phyloP scores from a whole-genome alignment of 2,888 invertebrate genomes.

The Drosophila nigricruria region DNA sequence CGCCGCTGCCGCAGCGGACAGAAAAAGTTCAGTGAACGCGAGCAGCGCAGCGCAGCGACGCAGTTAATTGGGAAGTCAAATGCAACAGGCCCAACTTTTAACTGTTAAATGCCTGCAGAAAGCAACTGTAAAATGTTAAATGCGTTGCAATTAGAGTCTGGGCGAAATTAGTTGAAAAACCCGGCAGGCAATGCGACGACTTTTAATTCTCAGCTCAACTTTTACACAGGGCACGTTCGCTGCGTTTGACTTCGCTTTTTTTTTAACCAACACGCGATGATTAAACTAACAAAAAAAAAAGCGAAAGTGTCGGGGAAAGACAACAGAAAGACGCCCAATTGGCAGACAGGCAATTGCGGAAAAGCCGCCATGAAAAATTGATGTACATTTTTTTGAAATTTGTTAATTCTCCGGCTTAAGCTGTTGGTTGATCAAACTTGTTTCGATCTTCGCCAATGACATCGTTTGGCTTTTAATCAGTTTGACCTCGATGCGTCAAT shows the following conservation, averaged over 20 bases:
- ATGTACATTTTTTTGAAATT: slow-evolving; percentile 16
- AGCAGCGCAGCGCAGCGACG: slow-evolving; percentile 34
- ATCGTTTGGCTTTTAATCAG: slow-evolving; percentile 72
- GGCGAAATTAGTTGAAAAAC: slow-evolving; percentile 39
- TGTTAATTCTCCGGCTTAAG: slow-evolving; percentile 1
- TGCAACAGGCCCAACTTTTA: slow-evolving; percentile 42
- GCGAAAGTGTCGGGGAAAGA: slow-evolving; percentile 67
- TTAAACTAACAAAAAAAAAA: slow-evolving; percentile 39
- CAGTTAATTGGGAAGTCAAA: slow-evolving; percentile 36
- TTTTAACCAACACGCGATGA: slow-evolving; percentile 52
- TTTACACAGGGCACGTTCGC: slow-evolving; percentile 68
- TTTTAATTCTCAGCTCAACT: slow-evolving; percentile 67
- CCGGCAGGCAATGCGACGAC: slow-evolving; percentile 21
- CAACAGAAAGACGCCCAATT: slow-evolving; percentile 15
- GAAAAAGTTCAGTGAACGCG: slow-evolving; percentile 70
- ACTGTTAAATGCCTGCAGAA: slow-evolving; percentile 33
- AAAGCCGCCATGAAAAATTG: slow-evolving; percentile 51
- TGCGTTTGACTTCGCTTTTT: slow-evolving; percentile 39
- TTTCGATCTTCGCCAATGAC: slow-evolving; percentile 54
- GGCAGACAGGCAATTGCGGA: slow-evolving; percentile 45
- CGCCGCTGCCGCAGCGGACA: slow-evolving; percentile 4
- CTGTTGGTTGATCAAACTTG: slow-evolving; percentile 2
- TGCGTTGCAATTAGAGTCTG: slow-evolving; percentile 17
- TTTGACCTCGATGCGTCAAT: slow-evolving; percentile 65
- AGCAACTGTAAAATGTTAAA: slow-evolving; percentile 15